Conservation (phyloP, 1,140 invertebrate genomes). For the Chrysopa pallens region DNA sequence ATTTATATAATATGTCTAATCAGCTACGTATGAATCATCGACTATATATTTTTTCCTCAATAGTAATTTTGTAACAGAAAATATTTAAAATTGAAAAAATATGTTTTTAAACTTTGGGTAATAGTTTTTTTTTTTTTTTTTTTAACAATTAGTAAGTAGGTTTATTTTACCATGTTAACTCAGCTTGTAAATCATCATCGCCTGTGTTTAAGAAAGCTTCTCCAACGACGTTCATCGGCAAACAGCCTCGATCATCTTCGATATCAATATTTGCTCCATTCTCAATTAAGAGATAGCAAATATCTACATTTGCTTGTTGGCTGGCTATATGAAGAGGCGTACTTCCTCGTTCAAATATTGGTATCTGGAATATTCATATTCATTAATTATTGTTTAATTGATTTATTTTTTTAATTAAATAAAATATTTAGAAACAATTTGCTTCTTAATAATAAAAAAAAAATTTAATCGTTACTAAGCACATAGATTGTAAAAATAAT, state of each 20-base stretch:
- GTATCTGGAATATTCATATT: neutral
- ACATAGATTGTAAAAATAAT: no score
- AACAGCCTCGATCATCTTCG: slow-evolving; percentile 21
- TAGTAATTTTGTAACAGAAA: no score
- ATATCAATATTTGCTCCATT: slow-evolving; percentile 24
- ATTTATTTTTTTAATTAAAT: neutral
- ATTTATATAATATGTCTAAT: no score
- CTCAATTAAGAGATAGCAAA: slow-evolving; percentile 22
- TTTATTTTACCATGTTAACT: neutral
- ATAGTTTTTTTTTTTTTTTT: neutral
- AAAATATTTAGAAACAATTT: neutral
- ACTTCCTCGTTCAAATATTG: slow-evolving; percentile 3
- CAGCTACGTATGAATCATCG: no score
- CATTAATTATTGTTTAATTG: neutral
- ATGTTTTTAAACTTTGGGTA: no score
- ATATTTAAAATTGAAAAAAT: no score
- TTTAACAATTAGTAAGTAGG: neutral
- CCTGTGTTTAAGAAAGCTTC: slow-evolving; percentile 1
- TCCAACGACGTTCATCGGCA: slow-evolving; percentile 28
- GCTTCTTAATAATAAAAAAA: neutral
- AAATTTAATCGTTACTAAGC: no score
- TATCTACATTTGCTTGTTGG: slow-evolving; percentile 21
- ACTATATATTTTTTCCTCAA: no score
- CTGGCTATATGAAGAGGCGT: slow-evolving; percentile 27
- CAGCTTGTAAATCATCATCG: neutral